These are phyloP conservation scores for roundworm (Caenorhabditis elegans) DNA, from an alignment of 1,140 invertebrate species.

Conservation along the genomic window WBcel235 BX284604.4:3599001-3599500, in stretches of 20 bases:
- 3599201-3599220: not conserved
- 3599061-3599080: not conserved
- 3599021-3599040: slow-evolving; percentile 22
- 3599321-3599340: not conserved
- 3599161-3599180: not conserved
- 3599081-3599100: too few species aligned
- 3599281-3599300: not conserved
- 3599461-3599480: too few species aligned
- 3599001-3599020: slow-evolving; percentile 36
- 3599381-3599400: too few species aligned
- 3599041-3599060: slow-evolving; percentile 41
- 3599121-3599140: not conserved
- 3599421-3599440: too few species aligned
- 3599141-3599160: slow-evolving; percentile 17
- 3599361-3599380: too few species aligned
- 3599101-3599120: not conserved
- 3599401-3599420: too few species aligned
- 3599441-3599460: too few species aligned
- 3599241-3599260: not conserved
- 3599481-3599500: too few species aligned
- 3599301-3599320: not conserved
- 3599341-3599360: not conserved
- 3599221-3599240: not conserved
- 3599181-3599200: not conserved
- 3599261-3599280: not conserved